phyloP scores from a whole-genome alignment of 1,140 invertebrate genomes.

The Drosophila triauraria region DNA sequence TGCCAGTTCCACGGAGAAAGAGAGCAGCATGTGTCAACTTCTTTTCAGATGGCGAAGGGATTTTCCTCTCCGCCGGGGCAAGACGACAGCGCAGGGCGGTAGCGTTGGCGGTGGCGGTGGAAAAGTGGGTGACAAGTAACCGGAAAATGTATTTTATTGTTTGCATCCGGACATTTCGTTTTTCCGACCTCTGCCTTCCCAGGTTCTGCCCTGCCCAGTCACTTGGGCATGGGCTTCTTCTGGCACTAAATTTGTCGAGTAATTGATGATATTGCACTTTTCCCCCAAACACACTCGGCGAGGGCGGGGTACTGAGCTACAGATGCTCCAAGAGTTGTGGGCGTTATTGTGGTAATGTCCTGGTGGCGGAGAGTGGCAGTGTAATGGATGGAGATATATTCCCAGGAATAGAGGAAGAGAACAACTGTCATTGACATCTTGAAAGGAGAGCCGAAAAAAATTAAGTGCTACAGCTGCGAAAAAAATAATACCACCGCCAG shows the following conservation, averaged over 20 bases:
- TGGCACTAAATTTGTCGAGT: conserved; percentile 76
- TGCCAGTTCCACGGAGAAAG: conserved; percentile 16
- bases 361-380: conserved; percentile 20
- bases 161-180: conserved; percentile 80
- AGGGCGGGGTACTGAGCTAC: conserved; percentile 19
- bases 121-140: conserved; percentile 83
- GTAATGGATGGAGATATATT: conserved; percentile 43
- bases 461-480: not conserved
- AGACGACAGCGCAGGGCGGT: conserved; percentile 2
- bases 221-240: conserved; percentile 3
- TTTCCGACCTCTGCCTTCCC: conserved; percentile 48
- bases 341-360: conserved; percentile 56
- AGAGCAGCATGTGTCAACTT: conserved; percentile 78
- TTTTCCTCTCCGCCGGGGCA: conserved; percentile 46
- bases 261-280: conserved; percentile 82
- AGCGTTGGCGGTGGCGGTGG: conserved; percentile 23
- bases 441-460: not conserved
- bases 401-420: not conserved
- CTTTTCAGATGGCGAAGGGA: conserved; percentile 50
- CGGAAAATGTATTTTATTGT: conserved; percentile 84
- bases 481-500: too few relatives aligned
- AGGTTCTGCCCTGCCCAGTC: conserved; percentile 6
- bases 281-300: conserved; percentile 18
- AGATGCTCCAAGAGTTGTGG: conserved; percentile 42
- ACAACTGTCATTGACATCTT: conserved; percentile 27